Percentiles rank a stretch among this genome's conserved stretches.
Evolutionary conservation across 2,797 vertebrate species (phyloP).

Genomic region (Brachyalestes nurse): DNA sequence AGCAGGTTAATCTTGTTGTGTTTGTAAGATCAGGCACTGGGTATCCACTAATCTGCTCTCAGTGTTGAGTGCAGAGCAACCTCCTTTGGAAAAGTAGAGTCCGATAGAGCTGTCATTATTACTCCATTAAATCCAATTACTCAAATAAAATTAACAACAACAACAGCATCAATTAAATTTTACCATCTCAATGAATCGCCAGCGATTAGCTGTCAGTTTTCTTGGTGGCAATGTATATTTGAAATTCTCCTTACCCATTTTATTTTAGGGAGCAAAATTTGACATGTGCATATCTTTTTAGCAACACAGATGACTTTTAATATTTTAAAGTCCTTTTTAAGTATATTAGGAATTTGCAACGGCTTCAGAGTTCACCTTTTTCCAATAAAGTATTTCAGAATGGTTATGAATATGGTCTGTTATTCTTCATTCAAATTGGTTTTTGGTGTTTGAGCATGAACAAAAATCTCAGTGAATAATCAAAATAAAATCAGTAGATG

Average conservation of each 20-base stretch:
- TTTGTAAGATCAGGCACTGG: background rate
- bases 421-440: too few relatives aligned
- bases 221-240: too few relatives aligned
- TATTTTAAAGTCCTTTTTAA: background rate
- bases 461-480: too few relatives aligned
- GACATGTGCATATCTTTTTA: too few relatives aligned
- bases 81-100: background rate
- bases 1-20: constrained; percentile 3
- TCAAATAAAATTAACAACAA: background rate
- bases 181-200: background rate
- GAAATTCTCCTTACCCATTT: too few relatives aligned
- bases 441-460: too few relatives aligned
- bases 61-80: background rate
- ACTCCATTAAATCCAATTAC: background rate
- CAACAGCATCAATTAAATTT: background rate
- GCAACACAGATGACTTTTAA: background rate
- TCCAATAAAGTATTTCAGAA: too few relatives aligned
- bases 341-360: background rate
- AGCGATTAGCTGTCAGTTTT: background rate
- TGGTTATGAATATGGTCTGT: too few relatives aligned
- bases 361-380: too few relatives aligned
- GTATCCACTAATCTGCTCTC: background rate
- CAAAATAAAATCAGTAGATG: too few relatives aligned
- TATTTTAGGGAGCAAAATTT: too few relatives aligned
- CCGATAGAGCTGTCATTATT: background rate